A percentile compares a stretch with the other conserved stretches of the same genome.
Evolutionary conservation across 2,113 vertebrate species (phyloP).

Genomic region (Tor tambroides): DNA sequence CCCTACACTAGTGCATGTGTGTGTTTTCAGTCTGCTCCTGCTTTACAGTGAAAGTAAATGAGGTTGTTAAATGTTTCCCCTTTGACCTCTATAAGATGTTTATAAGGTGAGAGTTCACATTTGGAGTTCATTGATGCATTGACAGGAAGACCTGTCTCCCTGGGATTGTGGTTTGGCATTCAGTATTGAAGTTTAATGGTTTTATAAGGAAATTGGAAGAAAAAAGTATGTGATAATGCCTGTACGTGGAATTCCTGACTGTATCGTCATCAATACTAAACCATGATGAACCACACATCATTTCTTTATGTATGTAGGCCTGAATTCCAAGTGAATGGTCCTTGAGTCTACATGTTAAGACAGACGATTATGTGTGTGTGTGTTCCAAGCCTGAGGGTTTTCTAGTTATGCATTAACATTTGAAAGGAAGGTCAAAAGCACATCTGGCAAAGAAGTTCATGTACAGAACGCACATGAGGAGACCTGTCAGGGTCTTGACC

Average conservation of each 20-base stretch:
- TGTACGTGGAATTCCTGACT: constrained; percentile 26
- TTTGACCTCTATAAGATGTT: constrained; percentile 64
- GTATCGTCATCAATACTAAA: neutral
- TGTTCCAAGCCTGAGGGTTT: constrained; percentile 27
- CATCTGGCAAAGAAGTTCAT: constrained; percentile 50
- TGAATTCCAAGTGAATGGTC: neutral
- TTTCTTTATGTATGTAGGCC: constrained; percentile 3
- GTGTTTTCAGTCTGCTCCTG: constrained; percentile 57
- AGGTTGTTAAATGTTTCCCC: constrained; percentile 65
- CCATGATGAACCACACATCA: constrained; percentile 1
- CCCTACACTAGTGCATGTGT: constrained; percentile 25
- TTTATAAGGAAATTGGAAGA: constrained; percentile 32
- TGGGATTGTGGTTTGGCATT: constrained; percentile 2
- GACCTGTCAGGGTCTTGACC: constrained; percentile 42
- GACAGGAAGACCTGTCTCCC: constrained; percentile 43
- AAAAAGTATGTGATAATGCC: constrained; percentile 29
- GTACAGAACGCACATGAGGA: constrained; percentile 38
- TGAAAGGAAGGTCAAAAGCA: constrained; percentile 57
- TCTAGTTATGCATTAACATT: constrained; percentile 58
- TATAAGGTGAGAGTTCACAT: constrained; percentile 57
- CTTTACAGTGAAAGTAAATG: constrained; percentile 62
- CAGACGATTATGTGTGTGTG: neutral
- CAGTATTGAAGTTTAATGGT: constrained; percentile 34
- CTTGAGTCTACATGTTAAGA: constrained; percentile 12
- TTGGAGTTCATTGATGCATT: constrained; percentile 48